phyloP scores from a whole-genome alignment of 2,113 vertebrate genomes.

The Urocynchramus pylzowi region DNA sequence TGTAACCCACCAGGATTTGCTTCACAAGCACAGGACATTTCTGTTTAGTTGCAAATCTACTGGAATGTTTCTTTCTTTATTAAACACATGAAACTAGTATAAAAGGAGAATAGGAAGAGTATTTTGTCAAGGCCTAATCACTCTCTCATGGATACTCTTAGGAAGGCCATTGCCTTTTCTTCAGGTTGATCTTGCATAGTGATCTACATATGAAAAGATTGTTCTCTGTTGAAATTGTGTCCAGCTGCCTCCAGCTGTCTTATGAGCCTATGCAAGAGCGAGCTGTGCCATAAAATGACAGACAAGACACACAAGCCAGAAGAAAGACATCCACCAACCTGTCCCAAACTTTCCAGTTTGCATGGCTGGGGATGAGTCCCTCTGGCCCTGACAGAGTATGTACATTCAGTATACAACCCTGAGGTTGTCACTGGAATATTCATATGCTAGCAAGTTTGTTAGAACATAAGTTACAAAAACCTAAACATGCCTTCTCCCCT shows the following conservation, averaged over 20 bases:
- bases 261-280: not conserved
- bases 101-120: not conserved
- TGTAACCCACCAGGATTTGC: not conserved
- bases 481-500: accelerated
- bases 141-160: not conserved
- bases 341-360: not conserved
- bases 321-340: not conserved
- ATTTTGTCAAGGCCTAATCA: not conserved
- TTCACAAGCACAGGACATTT: not conserved
- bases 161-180: not conserved
- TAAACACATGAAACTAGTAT: not conserved
- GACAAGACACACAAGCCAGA: not conserved
- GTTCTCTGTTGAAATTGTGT: not conserved
- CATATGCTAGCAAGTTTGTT: not conserved
- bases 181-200: not conserved
- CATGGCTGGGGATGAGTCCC: not conserved
- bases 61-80: not conserved
- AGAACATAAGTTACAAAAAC: not conserved
- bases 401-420: not conserved
- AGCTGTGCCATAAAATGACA: not conserved
- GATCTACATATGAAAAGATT: not conserved
- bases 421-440: not conserved
- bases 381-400: not conserved
- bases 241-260: not conserved
- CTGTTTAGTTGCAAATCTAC: not conserved